Evolutionary conservation across 2,888 invertebrate genomes (phyloP).

Genomic region (Epistrophe eligans): DNA sequence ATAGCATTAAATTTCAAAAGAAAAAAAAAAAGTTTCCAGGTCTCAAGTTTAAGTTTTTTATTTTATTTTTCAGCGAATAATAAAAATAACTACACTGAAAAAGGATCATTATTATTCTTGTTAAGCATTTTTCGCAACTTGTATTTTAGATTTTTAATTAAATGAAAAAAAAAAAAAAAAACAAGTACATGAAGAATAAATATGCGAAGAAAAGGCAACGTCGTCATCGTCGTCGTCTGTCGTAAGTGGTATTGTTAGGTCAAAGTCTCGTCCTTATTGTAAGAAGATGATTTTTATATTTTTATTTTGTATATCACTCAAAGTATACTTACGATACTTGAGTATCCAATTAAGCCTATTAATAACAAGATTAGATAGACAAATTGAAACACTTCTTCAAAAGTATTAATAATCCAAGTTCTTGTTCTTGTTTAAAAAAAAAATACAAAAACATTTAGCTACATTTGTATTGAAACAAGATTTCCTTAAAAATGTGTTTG

Average conservation of each 20-base stretch:
- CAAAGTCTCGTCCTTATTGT: background rate
- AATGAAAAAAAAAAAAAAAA: background rate
- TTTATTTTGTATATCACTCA: background rate
- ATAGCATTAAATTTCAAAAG: slow-evolving; percentile 17
- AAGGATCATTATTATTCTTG: background rate
- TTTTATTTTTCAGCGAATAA: background rate
- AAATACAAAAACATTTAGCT: background rate
- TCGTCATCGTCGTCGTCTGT: too few species aligned
- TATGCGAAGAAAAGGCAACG: background rate
- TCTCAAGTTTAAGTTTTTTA: slow-evolving; percentile 12
- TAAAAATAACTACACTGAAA: background rate
- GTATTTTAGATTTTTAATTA: background rate
- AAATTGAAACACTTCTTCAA: background rate
- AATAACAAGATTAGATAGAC: background rate
- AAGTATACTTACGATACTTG: background rate
- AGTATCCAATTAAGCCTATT: background rate
- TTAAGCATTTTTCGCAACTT: background rate
- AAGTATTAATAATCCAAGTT: background rate
- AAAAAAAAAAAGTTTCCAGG: slow-evolving; percentile 8
- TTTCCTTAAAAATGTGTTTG: too few species aligned
- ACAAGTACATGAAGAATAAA: background rate
- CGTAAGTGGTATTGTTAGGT: too few species aligned
- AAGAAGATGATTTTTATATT: background rate
- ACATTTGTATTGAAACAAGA: too few species aligned
- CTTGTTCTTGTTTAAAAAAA: background rate